Base-by-base conservation (phyloP, 2,113 vertebrate genomes). In the Aegypius monachus region DNA sequence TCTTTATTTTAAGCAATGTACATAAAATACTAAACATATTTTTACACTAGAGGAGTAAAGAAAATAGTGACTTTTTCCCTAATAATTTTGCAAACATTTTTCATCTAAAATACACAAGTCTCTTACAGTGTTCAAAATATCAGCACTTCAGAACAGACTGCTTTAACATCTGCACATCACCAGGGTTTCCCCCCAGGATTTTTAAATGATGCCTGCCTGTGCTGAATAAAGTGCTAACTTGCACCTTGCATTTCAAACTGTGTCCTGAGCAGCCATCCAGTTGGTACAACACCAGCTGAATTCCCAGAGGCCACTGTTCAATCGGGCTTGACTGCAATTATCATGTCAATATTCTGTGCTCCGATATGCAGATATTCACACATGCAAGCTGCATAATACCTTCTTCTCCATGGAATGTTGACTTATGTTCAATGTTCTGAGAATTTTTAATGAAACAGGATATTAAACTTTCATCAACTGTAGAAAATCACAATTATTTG, bases 261-360 rank as follows among this genome's bases (percentile, higher is more conserved):
- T 98, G 99, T 99, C 99, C 99, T 98, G 98, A 99, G 98, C 99
- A 99, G 98, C 98, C 98, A 98, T 99, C 98, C 99, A 99, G 99
- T 99, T 98, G 98, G 98, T 98, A 99, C 98, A 98, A 98, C 98
- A 99, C 98, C 98, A 98, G 97, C 98, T 98, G 98, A 98, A 98
- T 98, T 99, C 99, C 99, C 99, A 98, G 82, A 98, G 98, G 99
- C 98, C 97, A 97, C 95, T 97, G 98, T 98, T 98, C 98, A 98
- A 94, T 98, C 98, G 98, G 97, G 98, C 98, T 99, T 99, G 98
- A 99, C 99, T 99, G 98, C 98, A 99, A 99, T 99, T 99, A 99
- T 99, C 99, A 99, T 99, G 99, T 99, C 99, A 99, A 99, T 99
- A 99, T 99, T 99, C 98, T 99, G 98, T 98, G 98, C 98, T 98